These are phyloP conservation scores for Poecilia wingei DNA, from an alignment of 2,797 vertebrate species.

Conservation along the genomic window DNA sequence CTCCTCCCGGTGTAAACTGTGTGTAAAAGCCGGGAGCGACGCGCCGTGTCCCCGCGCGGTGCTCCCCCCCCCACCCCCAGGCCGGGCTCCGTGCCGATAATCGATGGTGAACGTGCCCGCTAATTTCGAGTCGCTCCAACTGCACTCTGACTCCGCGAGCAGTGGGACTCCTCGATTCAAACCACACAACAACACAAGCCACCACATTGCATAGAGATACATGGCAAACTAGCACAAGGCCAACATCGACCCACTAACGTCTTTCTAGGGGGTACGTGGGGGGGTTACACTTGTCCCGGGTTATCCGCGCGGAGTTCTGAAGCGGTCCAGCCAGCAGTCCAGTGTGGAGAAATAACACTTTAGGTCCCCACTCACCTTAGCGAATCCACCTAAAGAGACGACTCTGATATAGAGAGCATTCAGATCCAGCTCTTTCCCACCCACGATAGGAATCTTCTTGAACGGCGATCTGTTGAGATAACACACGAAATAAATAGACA, in stretches of 20 bases:
- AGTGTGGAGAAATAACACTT: constrained; percentile 84
- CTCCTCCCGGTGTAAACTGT: constrained; percentile 69
- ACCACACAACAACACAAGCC: constrained; percentile 79
- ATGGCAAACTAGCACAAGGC: constrained; percentile 83
- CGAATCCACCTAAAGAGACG: constrained; percentile 98
- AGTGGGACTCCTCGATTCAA: constrained; percentile 75
- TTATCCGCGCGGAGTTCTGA: constrained; percentile 54
- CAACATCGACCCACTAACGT: constrained; percentile 61
- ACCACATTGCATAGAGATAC: constrained; percentile 78
- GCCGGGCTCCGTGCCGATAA: constrained; percentile 87
- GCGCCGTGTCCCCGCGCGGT: constrained; percentile 77
- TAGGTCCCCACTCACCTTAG: constrained; percentile 96
- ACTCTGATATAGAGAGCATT: constrained; percentile 98
- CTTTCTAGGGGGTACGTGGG: constrained; percentile 10
- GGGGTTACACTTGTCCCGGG: constrained; percentile 54
- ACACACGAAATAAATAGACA: constrained; percentile 67
- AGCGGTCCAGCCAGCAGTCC: constrained; percentile 57
- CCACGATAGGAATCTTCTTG: constrained; percentile 97
- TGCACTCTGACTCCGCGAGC: constrained; percentile 84
- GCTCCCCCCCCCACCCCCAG: constrained; percentile 72
- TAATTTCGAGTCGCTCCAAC: constrained; percentile 95
- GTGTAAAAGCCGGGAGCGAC: constrained; percentile 71
- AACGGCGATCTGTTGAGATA: constrained; percentile 91
- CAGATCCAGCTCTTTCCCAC: constrained; percentile 98
- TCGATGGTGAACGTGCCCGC: constrained; percentile 95